Base-by-base conservation (phyloP, 2,888 invertebrate genomes). In the Timema podura region DNA sequence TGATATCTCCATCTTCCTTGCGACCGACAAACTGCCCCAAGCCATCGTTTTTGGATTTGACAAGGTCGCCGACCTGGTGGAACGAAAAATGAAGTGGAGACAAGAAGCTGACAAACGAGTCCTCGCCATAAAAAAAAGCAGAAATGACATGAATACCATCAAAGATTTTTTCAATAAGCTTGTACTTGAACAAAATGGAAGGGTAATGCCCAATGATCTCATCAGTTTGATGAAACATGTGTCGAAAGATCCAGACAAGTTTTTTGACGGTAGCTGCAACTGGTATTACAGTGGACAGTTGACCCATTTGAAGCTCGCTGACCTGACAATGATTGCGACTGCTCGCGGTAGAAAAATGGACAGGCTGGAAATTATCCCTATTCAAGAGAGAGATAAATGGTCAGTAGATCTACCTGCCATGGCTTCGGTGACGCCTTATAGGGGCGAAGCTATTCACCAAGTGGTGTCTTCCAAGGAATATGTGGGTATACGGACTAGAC, bases 211-310 rank as follows among this genome's bases (percentile, higher is more conserved):
- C 30, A 30, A 61, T 10, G 10, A 13, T 8, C 9, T 9, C 9
- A 5, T 61, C 9, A 61, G 13, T 11, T 44, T 61, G 30, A 13
- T 61, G 11, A 44, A 61, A 11, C 61, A 61, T 9, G 44, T 30
- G 5, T 8, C 44, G 11, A 61, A 61, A 6, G 61, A 61, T 45
- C 61, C 61, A 44, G 61, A 61, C 13, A 8, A 9, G 3, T 11
- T 44, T 6, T 61, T 61, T 44, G 61, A 61, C 45, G 61, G 61
- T 13, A 44, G 61, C 45, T 61, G 61, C 45, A 61, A 61, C 44
- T 61, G 61, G 61, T 61, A 61, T 61, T 61, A 61, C 61, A 11
- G 61, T 61, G 61, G 61, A 30, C 61, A 61, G n/a, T 45, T 61
- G 9, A 61, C 30, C 44, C 61, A 44, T 15, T 61, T 61, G 6